Evolutionary conservation across 2,113 vertebrate genomes (phyloP), one percentile per base, ranked within the genome.

Genomic region (Apaloderma vittatum): DNA sequence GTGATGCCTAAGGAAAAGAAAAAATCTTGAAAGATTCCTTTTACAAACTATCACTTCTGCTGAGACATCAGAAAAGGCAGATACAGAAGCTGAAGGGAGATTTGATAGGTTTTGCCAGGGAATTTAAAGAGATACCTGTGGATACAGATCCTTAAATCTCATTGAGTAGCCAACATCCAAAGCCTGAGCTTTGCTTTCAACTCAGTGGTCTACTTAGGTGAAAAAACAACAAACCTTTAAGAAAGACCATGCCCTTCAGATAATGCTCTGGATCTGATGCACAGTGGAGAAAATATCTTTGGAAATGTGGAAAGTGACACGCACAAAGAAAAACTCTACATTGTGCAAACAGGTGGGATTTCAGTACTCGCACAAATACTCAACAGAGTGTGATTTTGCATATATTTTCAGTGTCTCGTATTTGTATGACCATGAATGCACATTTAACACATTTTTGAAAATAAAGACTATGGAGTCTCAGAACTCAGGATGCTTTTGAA

Each of bases 1-100:
- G 2, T 1, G 1, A 55, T 49, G 1, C 4, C 15, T 34, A 18
- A 85, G 15, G n/a, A 34, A 74, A 89, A 70, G 0, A 0, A 29
- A 70, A 90, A 67, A n/a, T 27, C 5, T 32, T 57, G 30, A 37
- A n/a, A 51, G 3, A 11, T 66, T 70, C 8, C 11, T 32, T 66
- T 70, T 36, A 57, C 11, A 61, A 81, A 49, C 11, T 68, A 11
- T 40, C 12, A 40, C 2, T 81, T 65, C 17, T 78, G 3, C 19
- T 40, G n/a, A 81, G 48, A 70, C 8, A 40, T 54, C 17, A 77
- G 49, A 54, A 94, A 79, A 83, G 34, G 37, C 2, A 52, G 5
- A 12, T 26, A 54, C 55, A 84, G 26, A 86, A 76, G 7, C 29
- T 73, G 40, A 72, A 92, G 8, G 10, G 26, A 68, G 5, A 72